Conservation (phyloP, 2,888 invertebrate genomes). For the Lithophane semibrunnea region DNA sequence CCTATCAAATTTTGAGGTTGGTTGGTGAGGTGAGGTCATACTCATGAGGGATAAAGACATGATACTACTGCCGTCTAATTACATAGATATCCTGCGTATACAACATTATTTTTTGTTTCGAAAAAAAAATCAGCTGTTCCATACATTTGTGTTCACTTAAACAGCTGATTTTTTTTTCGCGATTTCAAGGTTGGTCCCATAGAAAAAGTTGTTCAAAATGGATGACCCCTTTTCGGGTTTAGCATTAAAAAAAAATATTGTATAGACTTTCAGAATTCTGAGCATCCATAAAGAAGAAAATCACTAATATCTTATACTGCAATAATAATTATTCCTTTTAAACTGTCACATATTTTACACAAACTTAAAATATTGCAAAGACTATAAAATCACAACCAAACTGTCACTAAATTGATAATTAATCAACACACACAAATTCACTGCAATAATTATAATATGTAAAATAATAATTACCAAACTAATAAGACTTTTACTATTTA, state of each 20-base stretch:
- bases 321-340: not conserved
- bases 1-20: too few relatives aligned
- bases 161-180: too few relatives aligned
- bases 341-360: conserved; percentile 11
- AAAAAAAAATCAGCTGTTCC: too few relatives aligned
- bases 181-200: too few relatives aligned
- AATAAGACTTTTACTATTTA: not conserved
- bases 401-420: conserved; percentile 6
- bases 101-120: too few relatives aligned
- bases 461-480: conserved; percentile 47
- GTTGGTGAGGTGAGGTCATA: too few relatives aligned
- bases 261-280: not conserved
- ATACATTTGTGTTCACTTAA: too few relatives aligned
- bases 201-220: too few relatives aligned
- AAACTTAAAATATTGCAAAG: not conserved
- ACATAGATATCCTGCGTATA: not conserved
- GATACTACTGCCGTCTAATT: not conserved
- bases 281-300: not conserved
- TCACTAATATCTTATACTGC: not conserved
- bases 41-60: not conserved
- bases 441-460: conserved; percentile 6
- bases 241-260: too few relatives aligned
- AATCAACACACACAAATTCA: conserved; percentile 6
- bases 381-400: conserved; percentile 13
- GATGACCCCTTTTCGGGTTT: too few relatives aligned